Percentiles rank a stretch among this genome's conserved stretches.
phyloP scores from a whole-genome alignment of 2,113 vertebrate species.

The Anoura caudifer region DNA sequence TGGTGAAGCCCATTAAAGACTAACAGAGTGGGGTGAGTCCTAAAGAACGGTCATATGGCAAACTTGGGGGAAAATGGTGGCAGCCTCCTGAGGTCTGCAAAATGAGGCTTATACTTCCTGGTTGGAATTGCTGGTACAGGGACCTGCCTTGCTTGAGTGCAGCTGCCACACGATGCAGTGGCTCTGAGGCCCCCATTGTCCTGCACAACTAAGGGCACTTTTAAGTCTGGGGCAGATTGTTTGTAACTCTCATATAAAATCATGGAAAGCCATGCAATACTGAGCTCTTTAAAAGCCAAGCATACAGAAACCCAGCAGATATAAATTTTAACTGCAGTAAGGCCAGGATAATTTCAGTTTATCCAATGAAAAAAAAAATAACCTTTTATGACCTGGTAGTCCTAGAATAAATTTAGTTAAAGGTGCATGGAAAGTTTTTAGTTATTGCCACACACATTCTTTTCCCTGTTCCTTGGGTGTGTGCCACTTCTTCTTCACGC shows the following conservation, averaged over 20 bases:
- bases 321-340: constrained; percentile 50
- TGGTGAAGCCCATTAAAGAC: constrained; percentile 6
- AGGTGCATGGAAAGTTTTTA: constrained; percentile 45
- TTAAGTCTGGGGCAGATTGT: background rate
- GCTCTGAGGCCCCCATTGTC: background rate
- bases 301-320: constrained; percentile 34
- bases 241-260: background rate
- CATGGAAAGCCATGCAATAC: background rate
- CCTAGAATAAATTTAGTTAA: constrained; percentile 46
- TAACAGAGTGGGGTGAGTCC: background rate
- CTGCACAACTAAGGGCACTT: background rate
- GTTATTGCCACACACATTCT: background rate
- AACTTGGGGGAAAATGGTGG: background rate
- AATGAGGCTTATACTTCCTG: background rate
- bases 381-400: constrained; percentile 48
- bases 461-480: background rate
- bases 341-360: constrained; percentile 48
- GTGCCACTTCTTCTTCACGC: constrained; percentile 18
- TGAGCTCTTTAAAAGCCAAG: constrained; percentile 20
- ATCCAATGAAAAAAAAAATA: constrained; percentile 59
- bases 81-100: background rate
- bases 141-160: background rate
- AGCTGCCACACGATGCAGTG: rapidly evolving
- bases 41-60: background rate
- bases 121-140: background rate